Evolutionary conservation across 2,888 invertebrate genomes (phyloP).

Genomic region (Germaria angustata): DNA sequence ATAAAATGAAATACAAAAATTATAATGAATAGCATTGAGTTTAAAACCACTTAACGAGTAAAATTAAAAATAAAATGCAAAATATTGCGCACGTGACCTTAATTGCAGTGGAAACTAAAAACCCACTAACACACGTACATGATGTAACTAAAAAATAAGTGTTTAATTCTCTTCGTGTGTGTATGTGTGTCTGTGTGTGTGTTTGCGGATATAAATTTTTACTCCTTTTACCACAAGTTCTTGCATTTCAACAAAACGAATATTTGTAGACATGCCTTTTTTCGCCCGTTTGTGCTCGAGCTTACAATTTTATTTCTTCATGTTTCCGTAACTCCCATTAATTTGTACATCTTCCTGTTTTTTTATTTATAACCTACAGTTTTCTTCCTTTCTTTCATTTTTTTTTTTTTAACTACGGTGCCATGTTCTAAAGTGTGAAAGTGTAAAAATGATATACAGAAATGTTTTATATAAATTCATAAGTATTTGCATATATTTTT

Average conservation of each 20-base stretch:
- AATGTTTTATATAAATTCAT: slow-evolving; percentile 30
- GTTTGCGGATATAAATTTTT: slow-evolving; percentile 5
- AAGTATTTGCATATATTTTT: slow-evolving; percentile 1
- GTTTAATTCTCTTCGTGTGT: background rate
- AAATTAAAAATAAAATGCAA: slow-evolving; percentile 37
- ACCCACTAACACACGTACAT: background rate
- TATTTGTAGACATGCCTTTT: slow-evolving; percentile 22
- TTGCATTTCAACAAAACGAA: slow-evolving; percentile 32
- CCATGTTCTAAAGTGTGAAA: slow-evolving; percentile 38
- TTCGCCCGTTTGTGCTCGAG: slow-evolving; percentile 1
- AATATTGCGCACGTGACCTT: slow-evolving; percentile 54
- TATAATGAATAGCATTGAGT: slow-evolving; percentile 31
- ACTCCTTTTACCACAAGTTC: slow-evolving; percentile 30
- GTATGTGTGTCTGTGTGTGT: background rate
- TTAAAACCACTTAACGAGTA: slow-evolving; percentile 32
- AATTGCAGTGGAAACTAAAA: slow-evolving; percentile 30
- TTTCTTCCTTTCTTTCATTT: background rate
- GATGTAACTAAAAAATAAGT: background rate
- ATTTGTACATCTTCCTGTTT: slow-evolving; percentile 35
- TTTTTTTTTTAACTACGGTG: background rate
- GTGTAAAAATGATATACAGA: slow-evolving; percentile 45
- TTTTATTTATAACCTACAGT: background rate
- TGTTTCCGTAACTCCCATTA: slow-evolving; percentile 34
- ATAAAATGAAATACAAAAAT: slow-evolving; percentile 29
- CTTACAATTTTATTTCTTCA: background rate